Evolutionary conservation across 2,888 invertebrate species (phyloP).

Genomic region (Cerastoderma edule): DNA sequence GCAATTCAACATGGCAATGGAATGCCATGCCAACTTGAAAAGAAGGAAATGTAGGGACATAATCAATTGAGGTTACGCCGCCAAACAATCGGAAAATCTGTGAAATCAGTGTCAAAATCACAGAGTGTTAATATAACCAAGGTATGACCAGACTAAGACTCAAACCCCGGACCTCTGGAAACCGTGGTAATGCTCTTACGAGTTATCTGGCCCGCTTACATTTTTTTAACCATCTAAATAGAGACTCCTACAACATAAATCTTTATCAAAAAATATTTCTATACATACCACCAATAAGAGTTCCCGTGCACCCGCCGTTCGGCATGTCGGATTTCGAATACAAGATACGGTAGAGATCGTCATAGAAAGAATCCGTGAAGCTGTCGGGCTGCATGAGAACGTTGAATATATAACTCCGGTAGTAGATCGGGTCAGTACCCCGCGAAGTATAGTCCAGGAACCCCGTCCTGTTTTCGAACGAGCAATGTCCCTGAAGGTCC

Average conservation of each 20-base stretch:
- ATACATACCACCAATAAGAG: slow-evolving; percentile 45
- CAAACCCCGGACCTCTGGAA: too few relatives aligned
- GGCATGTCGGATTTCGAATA: slow-evolving; percentile 3
- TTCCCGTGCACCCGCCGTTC: slow-evolving; percentile 42
- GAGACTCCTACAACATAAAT: too few relatives aligned
- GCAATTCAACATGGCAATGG: too few relatives aligned
- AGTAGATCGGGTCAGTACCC: slow-evolving; percentile 30
- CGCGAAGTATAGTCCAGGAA: slow-evolving; percentile 57
- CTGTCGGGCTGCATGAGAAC: slow-evolving; percentile 43
- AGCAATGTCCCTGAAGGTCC: slow-evolving; percentile 15
- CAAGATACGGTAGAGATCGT: slow-evolving; percentile 24
- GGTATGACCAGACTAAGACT: too few relatives aligned
- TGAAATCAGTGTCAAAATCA: too few relatives aligned
- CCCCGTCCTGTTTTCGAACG: slow-evolving; percentile 33
- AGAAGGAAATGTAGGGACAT: too few relatives aligned
- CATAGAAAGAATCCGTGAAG: slow-evolving; percentile 44
- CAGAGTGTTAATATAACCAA: not conserved
- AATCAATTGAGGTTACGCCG: too few relatives aligned
- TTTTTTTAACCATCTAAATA: too few relatives aligned
- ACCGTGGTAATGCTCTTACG: too few relatives aligned
- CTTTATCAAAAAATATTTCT: not conserved
- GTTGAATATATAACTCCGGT: slow-evolving; percentile 42
- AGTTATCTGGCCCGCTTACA: too few relatives aligned
- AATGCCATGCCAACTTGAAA: too few relatives aligned
- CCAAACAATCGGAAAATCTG: too few relatives aligned